A percentile compares a stretch with the other conserved stretches of the same genome.
These are phyloP conservation scores for Typhlomys cinereus DNA, from an alignment of 2,113 vertebrate genomes.

Conservation along the genomic window DNA sequence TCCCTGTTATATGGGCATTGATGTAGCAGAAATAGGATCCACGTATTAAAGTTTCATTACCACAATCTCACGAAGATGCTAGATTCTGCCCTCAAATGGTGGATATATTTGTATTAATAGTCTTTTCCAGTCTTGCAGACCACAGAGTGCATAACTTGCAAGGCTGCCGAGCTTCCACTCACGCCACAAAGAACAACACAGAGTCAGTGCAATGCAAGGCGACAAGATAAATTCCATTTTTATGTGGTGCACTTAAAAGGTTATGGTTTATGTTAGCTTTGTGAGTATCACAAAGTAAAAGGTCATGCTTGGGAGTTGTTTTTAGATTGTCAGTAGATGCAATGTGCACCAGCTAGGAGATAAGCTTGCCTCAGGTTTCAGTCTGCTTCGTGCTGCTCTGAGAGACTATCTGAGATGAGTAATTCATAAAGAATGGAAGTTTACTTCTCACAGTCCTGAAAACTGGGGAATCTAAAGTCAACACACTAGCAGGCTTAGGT, in stretches of 20 bases:
- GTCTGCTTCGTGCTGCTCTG: neutral
- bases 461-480: neutral
- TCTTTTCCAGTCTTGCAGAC: neutral
- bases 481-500: neutral
- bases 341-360: neutral
- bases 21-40: constrained; percentile 47
- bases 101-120: neutral
- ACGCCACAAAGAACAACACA: neutral
- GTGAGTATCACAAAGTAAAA: constrained; percentile 46
- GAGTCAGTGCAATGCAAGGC: neutral
- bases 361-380: neutral
- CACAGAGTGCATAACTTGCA: neutral
- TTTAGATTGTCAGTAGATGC: constrained; percentile 29
- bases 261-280: neutral
- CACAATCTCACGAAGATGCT: constrained; percentile 27
- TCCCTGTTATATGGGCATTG: constrained; percentile 43
- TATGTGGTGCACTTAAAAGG: neutral
- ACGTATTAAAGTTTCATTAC: constrained; percentile 65
- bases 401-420: neutral
- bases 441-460: neutral
- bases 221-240: constrained; percentile 7
- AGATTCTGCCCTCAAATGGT: constrained; percentile 28
- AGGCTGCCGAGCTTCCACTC: neutral
- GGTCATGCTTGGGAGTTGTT: neutral
- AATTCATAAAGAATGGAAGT: neutral